phyloP scores from a whole-genome alignment of 2,113 vertebrate species.

The Aphyosemion australe region DNA sequence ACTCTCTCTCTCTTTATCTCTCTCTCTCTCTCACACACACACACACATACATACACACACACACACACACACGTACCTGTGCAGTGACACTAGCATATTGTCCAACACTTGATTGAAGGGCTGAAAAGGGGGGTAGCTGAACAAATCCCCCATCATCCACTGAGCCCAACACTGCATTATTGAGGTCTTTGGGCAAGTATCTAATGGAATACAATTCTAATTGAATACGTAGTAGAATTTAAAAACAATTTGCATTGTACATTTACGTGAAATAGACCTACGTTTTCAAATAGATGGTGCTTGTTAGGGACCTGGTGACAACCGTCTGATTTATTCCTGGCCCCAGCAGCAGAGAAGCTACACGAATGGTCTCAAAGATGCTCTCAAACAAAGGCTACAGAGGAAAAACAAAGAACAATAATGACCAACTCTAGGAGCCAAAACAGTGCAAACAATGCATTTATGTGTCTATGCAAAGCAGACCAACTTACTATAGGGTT shows the following conservation, averaged over 20 bases:
- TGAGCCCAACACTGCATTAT: conserved; percentile 49
- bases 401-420: background rate
- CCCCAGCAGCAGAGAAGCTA: background rate
- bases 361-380: conserved; percentile 30
- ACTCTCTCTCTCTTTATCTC: too few relatives aligned
- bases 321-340: rapidly evolving
- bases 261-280: conserved; percentile 35
- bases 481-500: conserved; percentile 36
- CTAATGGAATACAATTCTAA: conserved; percentile 1
- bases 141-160: conserved; percentile 6
- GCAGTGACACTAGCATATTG: background rate
- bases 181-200: background rate
- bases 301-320: conserved; percentile 36
- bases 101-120: conserved; percentile 19
- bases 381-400: conserved; percentile 46
- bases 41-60: conserved; percentile 16
- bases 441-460: background rate
- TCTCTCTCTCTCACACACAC: too few relatives aligned
- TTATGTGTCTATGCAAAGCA: background rate
- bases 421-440: background rate
- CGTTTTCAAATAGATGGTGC: conserved; percentile 66
- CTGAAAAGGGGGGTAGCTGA: conserved; percentile 57
- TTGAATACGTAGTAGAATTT: background rate
- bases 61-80: conserved; percentile 55
- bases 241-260: background rate